A percentile compares a stretch with the other conserved stretches of the same genome.
These are phyloP conservation scores for Pristionchus exspectatus DNA, from an alignment of 2,888 invertebrate genomes.

Conservation along the genomic window DNA sequence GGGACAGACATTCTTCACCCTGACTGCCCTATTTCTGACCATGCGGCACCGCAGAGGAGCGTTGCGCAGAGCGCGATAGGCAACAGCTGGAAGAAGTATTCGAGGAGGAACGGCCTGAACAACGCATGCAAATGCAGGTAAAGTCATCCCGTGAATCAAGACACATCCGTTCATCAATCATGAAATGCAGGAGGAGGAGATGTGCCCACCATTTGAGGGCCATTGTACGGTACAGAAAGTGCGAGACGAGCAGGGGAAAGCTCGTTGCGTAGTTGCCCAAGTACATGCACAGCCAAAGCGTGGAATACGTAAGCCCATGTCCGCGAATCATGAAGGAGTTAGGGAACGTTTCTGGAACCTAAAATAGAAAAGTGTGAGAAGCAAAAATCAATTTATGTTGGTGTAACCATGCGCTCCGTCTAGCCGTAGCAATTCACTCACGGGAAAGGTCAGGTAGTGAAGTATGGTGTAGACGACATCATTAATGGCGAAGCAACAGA, in stretches of 20 bases:
- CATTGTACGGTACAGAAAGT: neutral
- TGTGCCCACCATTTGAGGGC: neutral
- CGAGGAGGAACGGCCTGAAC: constrained; percentile 3
- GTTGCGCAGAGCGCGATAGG: neutral
- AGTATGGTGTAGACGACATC: neutral
- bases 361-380: neutral
- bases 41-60: constrained; percentile 15
- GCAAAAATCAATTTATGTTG: neutral
- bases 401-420: neutral
- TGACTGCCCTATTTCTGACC: no score
- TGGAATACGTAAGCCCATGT: neutral
- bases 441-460: neutral
- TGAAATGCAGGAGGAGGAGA: no score
- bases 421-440: no score
- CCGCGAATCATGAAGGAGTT: neutral
- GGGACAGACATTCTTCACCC: no score
- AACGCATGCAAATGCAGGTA: neutral
- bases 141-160: neutral
- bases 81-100: constrained; percentile 20
- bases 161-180: no score
- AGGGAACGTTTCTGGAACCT: neutral
- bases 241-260: neutral
- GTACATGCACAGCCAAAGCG: neutral
- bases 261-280: neutral
- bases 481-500: neutral